A percentile compares a stretch with the other conserved stretches of the same genome.
Conservation (phyloP, 2,797 vertebrate species). For the Cyprinella venusta region DNA sequence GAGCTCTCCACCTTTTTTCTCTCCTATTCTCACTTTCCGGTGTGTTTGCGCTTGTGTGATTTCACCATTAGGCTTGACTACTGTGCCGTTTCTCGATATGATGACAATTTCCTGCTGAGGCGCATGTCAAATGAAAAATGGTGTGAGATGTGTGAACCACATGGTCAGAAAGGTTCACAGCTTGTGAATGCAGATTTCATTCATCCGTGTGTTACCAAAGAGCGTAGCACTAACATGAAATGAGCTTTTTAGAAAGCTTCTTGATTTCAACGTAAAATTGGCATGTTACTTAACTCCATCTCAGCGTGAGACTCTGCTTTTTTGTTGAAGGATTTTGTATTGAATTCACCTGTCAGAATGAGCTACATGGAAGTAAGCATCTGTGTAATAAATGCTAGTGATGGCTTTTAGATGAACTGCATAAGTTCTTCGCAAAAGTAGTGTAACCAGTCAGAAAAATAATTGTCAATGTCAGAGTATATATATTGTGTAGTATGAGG, state of each 20-base stretch:
- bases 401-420: slow-evolving; percentile 22
- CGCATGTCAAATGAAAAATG: slow-evolving; percentile 55
- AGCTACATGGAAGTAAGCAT: slow-evolving; percentile 13
- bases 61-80: slow-evolving; percentile 54
- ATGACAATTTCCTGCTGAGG: slow-evolving; percentile 55
- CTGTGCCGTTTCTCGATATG: slow-evolving; percentile 54
- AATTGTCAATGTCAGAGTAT: neutral
- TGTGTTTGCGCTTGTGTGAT: slow-evolving; percentile 31
- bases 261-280: slow-evolving; percentile 22
- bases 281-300: slow-evolving; percentile 26
- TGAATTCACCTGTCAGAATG: slow-evolving; percentile 20
- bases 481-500: neutral
- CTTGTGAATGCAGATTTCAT: slow-evolving; percentile 44
- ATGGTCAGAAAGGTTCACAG: slow-evolving; percentile 51
- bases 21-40: slow-evolving; percentile 12
- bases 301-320: slow-evolving; percentile 7
- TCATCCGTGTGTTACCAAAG: slow-evolving; percentile 30
- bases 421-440: slow-evolving; percentile 1
- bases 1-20: slow-evolving; percentile 31
- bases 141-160: slow-evolving; percentile 43
- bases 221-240: slow-evolving; percentile 8
- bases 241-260: slow-evolving; percentile 13
- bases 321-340: slow-evolving; percentile 26
- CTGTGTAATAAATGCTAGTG: slow-evolving; percentile 2
- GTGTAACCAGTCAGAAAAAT: neutral